phyloP scores from a whole-genome alignment of 2,888 invertebrate species.

The Torymus texanus region DNA sequence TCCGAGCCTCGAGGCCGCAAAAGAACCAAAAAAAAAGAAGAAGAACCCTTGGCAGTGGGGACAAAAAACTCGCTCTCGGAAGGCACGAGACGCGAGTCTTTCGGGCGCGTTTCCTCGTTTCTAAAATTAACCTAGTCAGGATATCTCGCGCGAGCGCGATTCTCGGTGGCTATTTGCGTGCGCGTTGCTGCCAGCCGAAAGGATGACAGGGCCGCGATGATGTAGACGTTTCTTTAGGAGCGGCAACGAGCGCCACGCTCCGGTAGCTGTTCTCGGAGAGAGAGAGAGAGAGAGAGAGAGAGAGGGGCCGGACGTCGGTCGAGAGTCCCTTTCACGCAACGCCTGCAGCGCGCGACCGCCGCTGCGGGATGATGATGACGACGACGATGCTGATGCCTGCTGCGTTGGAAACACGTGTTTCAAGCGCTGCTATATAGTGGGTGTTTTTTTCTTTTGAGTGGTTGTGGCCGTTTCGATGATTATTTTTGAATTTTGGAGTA shows the following conservation, averaged over 20 bases:
- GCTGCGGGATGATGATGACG: no score
- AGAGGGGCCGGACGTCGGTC: constrained; percentile 1
- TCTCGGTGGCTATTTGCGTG: constrained; percentile 64
- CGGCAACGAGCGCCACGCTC: constrained; percentile 39
- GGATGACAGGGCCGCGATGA: constrained; percentile 61
- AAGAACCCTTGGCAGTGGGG: not conserved
- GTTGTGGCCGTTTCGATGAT: no score
- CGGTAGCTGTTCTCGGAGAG: constrained; percentile 14
- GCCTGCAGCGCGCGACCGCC: not conserved
- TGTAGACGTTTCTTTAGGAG: constrained; percentile 56
- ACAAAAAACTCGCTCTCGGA: not conserved
- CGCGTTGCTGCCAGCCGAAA: constrained; percentile 45
- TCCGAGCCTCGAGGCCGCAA: not conserved
- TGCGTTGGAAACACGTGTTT: no score
- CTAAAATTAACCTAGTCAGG: constrained; percentile 65
- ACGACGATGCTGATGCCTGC: no score
- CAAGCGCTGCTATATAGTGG: no score
- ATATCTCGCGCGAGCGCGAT: constrained; percentile 60
- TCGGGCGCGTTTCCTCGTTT: constrained; percentile 66
- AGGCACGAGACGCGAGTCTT: constrained; percentile 6
- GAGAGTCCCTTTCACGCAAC: constrained; percentile 6
- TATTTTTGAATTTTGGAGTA: no score
- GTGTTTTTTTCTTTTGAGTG: no score
- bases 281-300: no score
- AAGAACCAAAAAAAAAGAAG: not conserved